Evolutionary conservation across 2,888 invertebrate genomes (phyloP).

Genomic region (Acanthoscelides obtectus): DNA sequence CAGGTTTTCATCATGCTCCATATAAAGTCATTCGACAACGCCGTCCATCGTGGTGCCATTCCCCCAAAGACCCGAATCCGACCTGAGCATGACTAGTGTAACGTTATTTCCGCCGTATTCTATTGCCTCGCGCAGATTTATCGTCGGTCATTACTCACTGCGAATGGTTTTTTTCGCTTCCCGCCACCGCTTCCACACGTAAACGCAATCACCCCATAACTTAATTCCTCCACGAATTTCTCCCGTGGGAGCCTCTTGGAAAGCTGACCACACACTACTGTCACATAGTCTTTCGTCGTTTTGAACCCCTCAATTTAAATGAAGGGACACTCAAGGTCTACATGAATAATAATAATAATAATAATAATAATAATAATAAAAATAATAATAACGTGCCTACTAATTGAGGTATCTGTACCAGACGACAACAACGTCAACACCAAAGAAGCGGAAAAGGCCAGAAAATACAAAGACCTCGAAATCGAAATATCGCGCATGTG

Average conservation of each 20-base stretch:
- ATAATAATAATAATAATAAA: too few relatives aligned
- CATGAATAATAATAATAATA: too few relatives aligned
- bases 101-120: neutral
- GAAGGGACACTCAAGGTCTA: too few relatives aligned
- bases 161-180: neutral
- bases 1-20: neutral
- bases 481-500: too few relatives aligned
- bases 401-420: too few relatives aligned
- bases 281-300: too few relatives aligned
- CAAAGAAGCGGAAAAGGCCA: too few relatives aligned
- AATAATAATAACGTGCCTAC: too few relatives aligned
- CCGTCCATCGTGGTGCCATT: neutral
- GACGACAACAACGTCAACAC: too few relatives aligned
- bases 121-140: neutral
- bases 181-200: neutral
- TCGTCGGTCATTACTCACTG: neutral
- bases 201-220: neutral
- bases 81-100: neutral
- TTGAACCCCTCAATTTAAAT: too few relatives aligned
- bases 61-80: neutral
- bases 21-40: neutral
- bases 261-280: neutral
- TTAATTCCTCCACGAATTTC: neutral
- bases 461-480: too few relatives aligned
- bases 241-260: neutral